Evolutionary conservation across 2,797 vertebrate genomes (phyloP).

Genomic region (Pseudopleuronectes americanus): DNA sequence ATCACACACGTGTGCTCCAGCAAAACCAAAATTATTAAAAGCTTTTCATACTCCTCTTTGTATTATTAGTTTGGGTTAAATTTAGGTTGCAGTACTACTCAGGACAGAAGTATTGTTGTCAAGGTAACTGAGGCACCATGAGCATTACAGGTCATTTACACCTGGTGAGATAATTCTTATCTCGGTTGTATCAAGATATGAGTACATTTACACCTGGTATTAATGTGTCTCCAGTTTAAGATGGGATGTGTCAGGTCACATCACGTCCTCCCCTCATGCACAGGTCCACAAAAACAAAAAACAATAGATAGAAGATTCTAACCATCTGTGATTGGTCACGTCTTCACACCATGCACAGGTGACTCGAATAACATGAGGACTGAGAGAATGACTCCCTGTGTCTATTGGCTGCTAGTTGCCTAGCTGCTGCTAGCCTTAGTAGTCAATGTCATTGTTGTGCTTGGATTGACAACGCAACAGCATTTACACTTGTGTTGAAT

Average conservation of each 20-base stretch:
- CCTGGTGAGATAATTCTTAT: not conserved
- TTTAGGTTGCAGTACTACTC: slow-evolving; percentile 7
- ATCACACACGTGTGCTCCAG: not conserved
- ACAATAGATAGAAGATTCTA: not conserved
- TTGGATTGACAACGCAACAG: too few species aligned
- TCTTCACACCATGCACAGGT: too few species aligned
- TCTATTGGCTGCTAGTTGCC: too few species aligned
- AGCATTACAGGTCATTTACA: not conserved
- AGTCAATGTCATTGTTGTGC: too few species aligned
- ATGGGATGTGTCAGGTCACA: too few species aligned
- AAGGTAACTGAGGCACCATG: not conserved
- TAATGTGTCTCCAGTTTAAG: not conserved
- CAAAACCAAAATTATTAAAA: not conserved
- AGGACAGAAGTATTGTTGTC: slow-evolving; percentile 14
- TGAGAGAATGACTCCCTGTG: too few species aligned
- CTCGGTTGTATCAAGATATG: too few species aligned
- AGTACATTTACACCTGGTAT: not conserved
- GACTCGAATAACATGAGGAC: too few species aligned
- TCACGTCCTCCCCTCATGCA: too few species aligned
- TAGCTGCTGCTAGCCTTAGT: too few species aligned
- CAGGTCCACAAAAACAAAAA: not conserved
- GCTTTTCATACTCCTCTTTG: not conserved
- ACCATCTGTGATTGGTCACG: too few species aligned
- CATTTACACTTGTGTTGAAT: too few species aligned
- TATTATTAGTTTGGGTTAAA: not conserved